phyloP scores from a whole-genome alignment of 2,113 vertebrate genomes.

The Oryzias woworae region DNA sequence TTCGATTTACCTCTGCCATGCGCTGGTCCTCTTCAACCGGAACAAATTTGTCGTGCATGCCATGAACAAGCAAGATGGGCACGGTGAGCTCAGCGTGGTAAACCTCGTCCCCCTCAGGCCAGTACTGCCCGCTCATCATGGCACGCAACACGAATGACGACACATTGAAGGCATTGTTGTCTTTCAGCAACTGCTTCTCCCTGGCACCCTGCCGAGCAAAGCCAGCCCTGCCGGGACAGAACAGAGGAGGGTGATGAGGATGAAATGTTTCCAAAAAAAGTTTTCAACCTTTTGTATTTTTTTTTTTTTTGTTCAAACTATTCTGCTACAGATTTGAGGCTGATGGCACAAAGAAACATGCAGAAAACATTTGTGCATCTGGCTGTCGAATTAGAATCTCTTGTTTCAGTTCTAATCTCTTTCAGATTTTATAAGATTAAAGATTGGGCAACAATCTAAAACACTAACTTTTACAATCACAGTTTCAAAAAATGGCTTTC shows the following conservation, averaged over 20 bases:
- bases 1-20: constrained; percentile 88
- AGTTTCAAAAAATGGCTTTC: too few relatives aligned
- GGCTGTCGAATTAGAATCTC: too few relatives aligned
- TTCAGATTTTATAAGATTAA: too few relatives aligned
- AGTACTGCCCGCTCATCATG: constrained; percentile 98
- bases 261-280: neutral
- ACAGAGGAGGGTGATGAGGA: constrained; percentile 1
- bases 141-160: constrained; percentile 93
- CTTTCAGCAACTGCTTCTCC: constrained; percentile 93
- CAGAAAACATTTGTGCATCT: too few relatives aligned
- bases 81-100: constrained; percentile 94
- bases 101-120: constrained; percentile 95
- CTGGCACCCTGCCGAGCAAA: constrained; percentile 82
- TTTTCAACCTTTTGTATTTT: neutral
- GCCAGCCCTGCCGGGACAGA: constrained; percentile 66
- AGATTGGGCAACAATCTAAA: too few relatives aligned
- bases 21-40: constrained; percentile 94
- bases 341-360: too few relatives aligned
- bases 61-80: constrained; percentile 90
- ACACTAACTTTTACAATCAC: too few relatives aligned
- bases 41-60: constrained; percentile 95
- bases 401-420: too few relatives aligned
- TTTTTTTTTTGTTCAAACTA: neutral
- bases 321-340: too few relatives aligned
- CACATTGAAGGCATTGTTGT: constrained; percentile 94